Conservation (phyloP, 2,797 vertebrate genomes). For the Acanthornis magna region DNA sequence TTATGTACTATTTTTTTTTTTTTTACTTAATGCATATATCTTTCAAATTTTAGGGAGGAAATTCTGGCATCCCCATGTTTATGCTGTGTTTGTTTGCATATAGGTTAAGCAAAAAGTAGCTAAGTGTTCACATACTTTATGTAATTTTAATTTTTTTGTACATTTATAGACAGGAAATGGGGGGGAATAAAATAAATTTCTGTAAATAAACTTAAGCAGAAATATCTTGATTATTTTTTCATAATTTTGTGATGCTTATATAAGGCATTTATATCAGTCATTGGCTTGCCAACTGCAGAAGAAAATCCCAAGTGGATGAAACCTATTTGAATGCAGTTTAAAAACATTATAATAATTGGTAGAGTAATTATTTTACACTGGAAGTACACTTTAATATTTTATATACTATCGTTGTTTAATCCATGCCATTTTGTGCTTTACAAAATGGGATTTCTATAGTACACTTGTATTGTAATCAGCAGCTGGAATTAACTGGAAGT, state of each 20-base stretch:
- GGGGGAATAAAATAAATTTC: neutral
- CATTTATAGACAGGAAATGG: neutral
- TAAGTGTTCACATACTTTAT: neutral
- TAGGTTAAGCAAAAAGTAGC: neutral
- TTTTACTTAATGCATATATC: neutral
- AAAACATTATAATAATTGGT: slow-evolving; percentile 37
- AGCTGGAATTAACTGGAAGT: neutral
- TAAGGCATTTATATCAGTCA: neutral
- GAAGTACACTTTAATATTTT: slow-evolving; percentile 34
- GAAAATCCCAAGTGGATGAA: slow-evolving; percentile 12
- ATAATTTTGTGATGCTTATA: slow-evolving; percentile 3
- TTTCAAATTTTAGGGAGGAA: neutral
- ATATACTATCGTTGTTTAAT: slow-evolving; percentile 3
- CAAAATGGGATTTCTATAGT: neutral
- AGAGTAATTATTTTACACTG: slow-evolving; percentile 45
- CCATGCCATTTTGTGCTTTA: slow-evolving; percentile 5
- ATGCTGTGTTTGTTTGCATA: neutral
- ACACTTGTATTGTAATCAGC: neutral
- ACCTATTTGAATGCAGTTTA: slow-evolving; percentile 35
- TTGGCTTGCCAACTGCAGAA: neutral
- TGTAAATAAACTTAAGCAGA: neutral
- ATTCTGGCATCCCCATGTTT: neutral
- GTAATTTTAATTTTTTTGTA: neutral
- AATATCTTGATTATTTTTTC: slow-evolving; percentile 2
- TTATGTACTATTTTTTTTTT: neutral